phyloP scores from a whole-genome alignment of 2,113 vertebrate genomes.

The Camarhynchus parvulus region DNA sequence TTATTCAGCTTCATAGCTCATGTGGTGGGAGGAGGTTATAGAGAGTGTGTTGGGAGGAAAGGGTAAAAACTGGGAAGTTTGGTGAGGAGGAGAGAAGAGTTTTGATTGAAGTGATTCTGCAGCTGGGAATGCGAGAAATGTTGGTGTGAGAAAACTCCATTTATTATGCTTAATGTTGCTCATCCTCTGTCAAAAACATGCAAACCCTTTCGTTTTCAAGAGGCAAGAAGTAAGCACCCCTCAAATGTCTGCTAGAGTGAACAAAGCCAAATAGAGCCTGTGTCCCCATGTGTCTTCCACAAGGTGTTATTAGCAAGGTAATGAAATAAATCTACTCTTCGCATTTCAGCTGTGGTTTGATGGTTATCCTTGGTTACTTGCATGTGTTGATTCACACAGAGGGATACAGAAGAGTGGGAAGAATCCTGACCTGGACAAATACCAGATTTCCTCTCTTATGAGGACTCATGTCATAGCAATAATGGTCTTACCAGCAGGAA shows the following conservation, averaged over 20 bases:
- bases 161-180: background rate
- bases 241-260: background rate
- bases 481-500: background rate
- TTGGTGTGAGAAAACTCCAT: background rate
- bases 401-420: background rate
- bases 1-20: background rate
- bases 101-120: background rate
- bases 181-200: background rate
- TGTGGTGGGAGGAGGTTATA: background rate
- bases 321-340: background rate
- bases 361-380: background rate
- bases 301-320: background rate
- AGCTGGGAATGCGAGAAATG: background rate
- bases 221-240: background rate
- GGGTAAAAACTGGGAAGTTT: background rate
- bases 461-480: background rate
- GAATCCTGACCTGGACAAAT: background rate
- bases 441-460: background rate
- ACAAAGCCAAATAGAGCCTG: background rate
- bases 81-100: background rate
- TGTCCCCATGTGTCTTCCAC: background rate
- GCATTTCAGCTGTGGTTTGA: background rate
- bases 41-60: background rate
- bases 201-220: background rate
- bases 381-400: background rate